phyloP scores from a whole-genome alignment of 2,888 invertebrate genomes.

The Eristalis arbustorum region DNA sequence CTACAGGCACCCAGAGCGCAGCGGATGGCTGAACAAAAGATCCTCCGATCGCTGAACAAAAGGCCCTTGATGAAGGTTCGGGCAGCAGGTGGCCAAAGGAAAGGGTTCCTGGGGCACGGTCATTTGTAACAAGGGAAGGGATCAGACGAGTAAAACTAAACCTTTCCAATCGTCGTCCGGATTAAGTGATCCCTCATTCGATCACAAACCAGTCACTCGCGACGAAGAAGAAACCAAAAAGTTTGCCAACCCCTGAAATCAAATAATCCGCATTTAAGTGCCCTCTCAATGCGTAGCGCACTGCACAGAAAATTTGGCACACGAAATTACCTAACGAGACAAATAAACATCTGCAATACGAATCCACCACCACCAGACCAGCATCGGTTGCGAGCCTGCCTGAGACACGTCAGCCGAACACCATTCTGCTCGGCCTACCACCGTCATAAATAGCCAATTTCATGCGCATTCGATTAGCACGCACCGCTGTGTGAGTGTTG shows the following conservation, averaged over 20 bases:
- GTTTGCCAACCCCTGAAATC: background rate
- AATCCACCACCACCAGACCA: constrained; percentile 1
- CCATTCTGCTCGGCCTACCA: background rate
- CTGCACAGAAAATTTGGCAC: background rate
- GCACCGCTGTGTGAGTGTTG: background rate
- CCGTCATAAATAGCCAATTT: background rate
- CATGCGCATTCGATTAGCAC: background rate
- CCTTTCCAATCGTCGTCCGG: no score
- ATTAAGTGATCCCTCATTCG: no score
- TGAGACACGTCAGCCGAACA: background rate
- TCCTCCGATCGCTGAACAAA: background rate
- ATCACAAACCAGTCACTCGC: no score
- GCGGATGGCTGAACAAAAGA: background rate
- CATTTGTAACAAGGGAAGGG: no score
- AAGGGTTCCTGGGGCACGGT: background rate
- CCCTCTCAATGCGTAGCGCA: background rate
- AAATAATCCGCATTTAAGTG: background rate
- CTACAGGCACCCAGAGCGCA: background rate
- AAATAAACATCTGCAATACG: background rate
- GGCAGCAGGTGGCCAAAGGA: background rate
- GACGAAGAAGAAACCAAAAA: no score
- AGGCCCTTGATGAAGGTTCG: background rate
- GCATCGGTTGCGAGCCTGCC: background rate
- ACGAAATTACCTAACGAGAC: background rate
- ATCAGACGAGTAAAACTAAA: no score